Evolutionary conservation across 2,888 invertebrate genomes (phyloP).

Genomic region (Hartigia nigra): DNA sequence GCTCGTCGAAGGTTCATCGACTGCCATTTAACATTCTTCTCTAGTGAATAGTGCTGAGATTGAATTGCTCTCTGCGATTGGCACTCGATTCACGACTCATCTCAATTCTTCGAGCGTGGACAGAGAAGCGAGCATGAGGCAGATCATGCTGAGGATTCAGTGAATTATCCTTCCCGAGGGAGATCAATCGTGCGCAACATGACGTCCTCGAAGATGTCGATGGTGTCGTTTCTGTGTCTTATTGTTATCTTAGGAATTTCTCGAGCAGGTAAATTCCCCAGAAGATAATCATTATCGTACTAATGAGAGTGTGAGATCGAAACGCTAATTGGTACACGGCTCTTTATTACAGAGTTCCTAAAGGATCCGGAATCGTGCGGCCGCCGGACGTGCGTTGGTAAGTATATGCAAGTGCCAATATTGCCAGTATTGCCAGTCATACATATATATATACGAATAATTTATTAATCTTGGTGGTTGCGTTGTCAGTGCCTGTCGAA

Average conservation of each 20-base stretch:
- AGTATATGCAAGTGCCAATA: slow-evolving; percentile 26
- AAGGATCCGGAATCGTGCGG: slow-evolving; percentile 53
- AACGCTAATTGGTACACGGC: background rate
- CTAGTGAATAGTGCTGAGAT: background rate
- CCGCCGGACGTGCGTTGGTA: slow-evolving; percentile 58
- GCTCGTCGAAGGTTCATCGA: background rate
- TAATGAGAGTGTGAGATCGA: background rate
- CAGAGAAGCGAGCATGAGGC: background rate
- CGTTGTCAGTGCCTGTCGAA: slow-evolving; percentile 66
- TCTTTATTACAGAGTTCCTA: slow-evolving; percentile 45
- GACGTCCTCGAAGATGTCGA: background rate
- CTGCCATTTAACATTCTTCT: background rate
- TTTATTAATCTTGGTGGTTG: slow-evolving; percentile 16
- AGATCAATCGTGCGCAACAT: background rate
- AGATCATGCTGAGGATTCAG: background rate
- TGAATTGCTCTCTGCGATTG: background rate
- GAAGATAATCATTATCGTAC: background rate
- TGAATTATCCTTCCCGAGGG: background rate
- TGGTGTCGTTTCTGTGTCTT: background rate
- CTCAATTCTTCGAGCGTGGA: background rate
- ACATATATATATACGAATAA: background rate
- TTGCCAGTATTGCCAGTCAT: too few species aligned
- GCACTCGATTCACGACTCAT: too few species aligned
- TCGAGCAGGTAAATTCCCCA: background rate
- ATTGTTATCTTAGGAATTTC: background rate